Evolutionary conservation across 2,113 vertebrate species (phyloP).

Genomic region (Microcebus tavaratra): DNA sequence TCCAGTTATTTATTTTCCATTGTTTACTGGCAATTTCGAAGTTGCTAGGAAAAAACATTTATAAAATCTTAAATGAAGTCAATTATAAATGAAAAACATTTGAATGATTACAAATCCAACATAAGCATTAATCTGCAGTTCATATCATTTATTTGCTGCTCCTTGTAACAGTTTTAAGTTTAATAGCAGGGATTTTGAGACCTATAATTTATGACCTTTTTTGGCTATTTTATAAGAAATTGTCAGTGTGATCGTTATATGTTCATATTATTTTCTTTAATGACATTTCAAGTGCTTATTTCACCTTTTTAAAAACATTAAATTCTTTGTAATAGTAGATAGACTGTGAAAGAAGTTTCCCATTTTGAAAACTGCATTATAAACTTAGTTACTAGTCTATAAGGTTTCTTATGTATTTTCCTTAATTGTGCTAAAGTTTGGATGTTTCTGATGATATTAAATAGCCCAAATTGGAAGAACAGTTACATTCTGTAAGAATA

Average conservation of each 20-base stretch:
- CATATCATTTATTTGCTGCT: background rate
- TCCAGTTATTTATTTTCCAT: conserved; percentile 10
- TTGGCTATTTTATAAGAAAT: background rate
- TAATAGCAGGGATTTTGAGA: background rate
- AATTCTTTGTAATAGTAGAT: background rate
- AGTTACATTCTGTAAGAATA: background rate
- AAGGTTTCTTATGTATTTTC: background rate
- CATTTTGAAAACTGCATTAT: conserved; percentile 44
- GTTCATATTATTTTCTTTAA: conserved; percentile 18
- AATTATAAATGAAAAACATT: conserved; percentile 23
- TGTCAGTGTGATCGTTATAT: background rate
- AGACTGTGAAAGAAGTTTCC: background rate
- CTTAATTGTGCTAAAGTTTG: background rate
- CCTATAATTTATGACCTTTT: background rate
- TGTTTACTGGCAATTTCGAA: conserved; percentile 4
- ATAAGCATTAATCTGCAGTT: background rate
- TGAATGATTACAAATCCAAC: background rate
- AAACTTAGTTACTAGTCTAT: background rate
- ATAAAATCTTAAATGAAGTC: conserved; percentile 14
- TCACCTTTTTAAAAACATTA: conserved; percentile 4
- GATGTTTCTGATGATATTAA: background rate
- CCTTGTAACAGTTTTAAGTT: background rate
- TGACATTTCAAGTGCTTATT: background rate
- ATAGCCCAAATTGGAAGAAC: background rate
- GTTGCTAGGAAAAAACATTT: background rate